A percentile compares a stretch with the other conserved stretches of the same genome.
Evolutionary conservation across 2,888 invertebrate genomes (phyloP).

Genomic region (Eubasilissa splendida): DNA sequence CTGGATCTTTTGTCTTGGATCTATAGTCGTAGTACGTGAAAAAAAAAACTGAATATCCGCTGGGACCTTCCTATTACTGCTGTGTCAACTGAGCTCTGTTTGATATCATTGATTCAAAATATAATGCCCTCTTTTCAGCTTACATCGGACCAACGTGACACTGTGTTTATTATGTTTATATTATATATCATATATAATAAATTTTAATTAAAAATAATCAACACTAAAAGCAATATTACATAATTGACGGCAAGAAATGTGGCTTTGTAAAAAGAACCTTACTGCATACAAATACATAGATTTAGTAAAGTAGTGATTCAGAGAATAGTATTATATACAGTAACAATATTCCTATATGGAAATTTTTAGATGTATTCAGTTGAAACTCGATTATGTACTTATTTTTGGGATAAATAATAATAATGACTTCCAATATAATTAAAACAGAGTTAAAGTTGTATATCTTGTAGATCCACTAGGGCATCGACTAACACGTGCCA

Average conservation of each 20-base stretch:
- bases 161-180: not conserved
- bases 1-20: no score
- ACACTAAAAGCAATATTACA: constrained; percentile 15
- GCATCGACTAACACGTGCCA: constrained; percentile 52
- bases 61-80: no score
- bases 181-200: not conserved
- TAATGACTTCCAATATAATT: constrained; percentile 53
- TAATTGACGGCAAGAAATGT: not conserved
- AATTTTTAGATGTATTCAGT: constrained; percentile 57
- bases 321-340: constrained; percentile 35
- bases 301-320: constrained; percentile 8
- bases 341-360: constrained; percentile 25
- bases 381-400: constrained; percentile 49
- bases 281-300: not conserved
- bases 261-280: constrained; percentile 26
- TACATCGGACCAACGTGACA: no score
- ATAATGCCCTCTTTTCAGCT: no score
- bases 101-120: no score
- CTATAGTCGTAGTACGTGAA: no score
- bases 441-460: constrained; percentile 47
- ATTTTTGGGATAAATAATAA: constrained; percentile 46
- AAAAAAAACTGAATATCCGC: no score
- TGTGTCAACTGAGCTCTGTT: no score
- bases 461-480: constrained; percentile 48
- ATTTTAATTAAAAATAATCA: not conserved